Evolutionary conservation across 2,797 vertebrate species (phyloP), one percentile per base, ranked within the genome.

Genomic region (Selene dorsalis): DNA sequence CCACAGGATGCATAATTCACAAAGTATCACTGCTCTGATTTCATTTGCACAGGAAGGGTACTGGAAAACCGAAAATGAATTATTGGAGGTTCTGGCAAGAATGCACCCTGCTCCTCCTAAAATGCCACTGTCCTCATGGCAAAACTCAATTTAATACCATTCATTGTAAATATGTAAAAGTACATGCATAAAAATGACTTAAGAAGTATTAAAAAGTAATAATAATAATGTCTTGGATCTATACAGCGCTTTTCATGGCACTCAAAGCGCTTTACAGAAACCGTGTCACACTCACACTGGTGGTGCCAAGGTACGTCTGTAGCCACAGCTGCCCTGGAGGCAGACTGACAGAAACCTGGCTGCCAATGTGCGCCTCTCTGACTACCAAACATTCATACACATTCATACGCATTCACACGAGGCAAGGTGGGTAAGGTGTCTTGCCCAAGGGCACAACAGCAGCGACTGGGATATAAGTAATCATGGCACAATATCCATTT

Each of bases 21-120:
- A 59, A 43, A 53, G 30, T 17, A 41, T 69, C 43, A 66, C 35
- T 28, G 64, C 45, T 75, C 24, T 69, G 17, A 69, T 57, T 75
- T 45, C 38, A 77, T 85, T 75, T 79, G 38, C 47, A 68, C 16
- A 69, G n/a, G 35, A 64, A 70, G 58, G 17, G 18, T 28, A 62
- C 53, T 57, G 24, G 48, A 56, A 80, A 77, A 82, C 63, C 73
- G 45, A 79, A 86, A 84, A 79, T 35, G 22, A 11, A 41, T 30
- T 59, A 43, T 28, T 52, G 17, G 16, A 24, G 35, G 26, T 12
- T 32, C 16, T 26, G 11, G 45, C 24, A 39, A 38, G 20, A 67
- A 32, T 4, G 2, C 17, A 67, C 5, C 10, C 0, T 39, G 52
- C 55, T 4, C 35, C 63, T 72, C 64, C 30, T 43, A 32, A 61